phyloP scores from a whole-genome alignment of 2,888 invertebrate species.

The Tyria jacobaeae region DNA sequence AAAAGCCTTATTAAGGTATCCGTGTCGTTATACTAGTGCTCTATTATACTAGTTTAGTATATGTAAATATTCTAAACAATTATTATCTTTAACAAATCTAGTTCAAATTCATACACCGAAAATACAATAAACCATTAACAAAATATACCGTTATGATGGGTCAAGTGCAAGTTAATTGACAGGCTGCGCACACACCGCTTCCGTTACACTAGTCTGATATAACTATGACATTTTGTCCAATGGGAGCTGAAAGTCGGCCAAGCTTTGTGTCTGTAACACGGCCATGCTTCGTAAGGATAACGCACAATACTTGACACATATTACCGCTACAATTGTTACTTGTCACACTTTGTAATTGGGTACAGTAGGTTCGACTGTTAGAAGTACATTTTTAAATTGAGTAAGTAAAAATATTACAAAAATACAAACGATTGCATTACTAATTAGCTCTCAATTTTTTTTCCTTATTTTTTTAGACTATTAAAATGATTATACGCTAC shows the following conservation, averaged over 20 bases:
- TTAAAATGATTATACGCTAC: too few relatives aligned
- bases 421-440: too few relatives aligned
- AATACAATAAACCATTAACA: constrained; percentile 32
- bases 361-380: constrained; percentile 28
- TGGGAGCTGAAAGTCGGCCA: constrained; percentile 67
- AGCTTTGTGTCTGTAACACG: constrained; percentile 45
- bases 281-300: constrained; percentile 56
- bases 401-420: not conserved
- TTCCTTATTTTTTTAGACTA: too few relatives aligned
- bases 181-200: constrained; percentile 71
- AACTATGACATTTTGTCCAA: constrained; percentile 84
- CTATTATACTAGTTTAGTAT: too few relatives aligned
- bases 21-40: too few relatives aligned
- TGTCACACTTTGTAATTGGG: constrained; percentile 40
- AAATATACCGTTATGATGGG: constrained; percentile 59
- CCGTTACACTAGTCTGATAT: constrained; percentile 83
- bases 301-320: constrained; percentile 55
- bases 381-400: constrained; percentile 7
- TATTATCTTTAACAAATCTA: not conserved
- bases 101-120: constrained; percentile 11
- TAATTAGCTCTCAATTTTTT: too few relatives aligned
- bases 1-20: too few relatives aligned
- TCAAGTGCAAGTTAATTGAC: constrained; percentile 66
- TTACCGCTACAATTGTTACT: constrained; percentile 33
- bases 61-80: not conserved